A percentile compares a stretch with the other conserved stretches of the same genome.
Evolutionary conservation across 2,888 invertebrate genomes (phyloP).

Genomic region (Harpalus rufipes): DNA sequence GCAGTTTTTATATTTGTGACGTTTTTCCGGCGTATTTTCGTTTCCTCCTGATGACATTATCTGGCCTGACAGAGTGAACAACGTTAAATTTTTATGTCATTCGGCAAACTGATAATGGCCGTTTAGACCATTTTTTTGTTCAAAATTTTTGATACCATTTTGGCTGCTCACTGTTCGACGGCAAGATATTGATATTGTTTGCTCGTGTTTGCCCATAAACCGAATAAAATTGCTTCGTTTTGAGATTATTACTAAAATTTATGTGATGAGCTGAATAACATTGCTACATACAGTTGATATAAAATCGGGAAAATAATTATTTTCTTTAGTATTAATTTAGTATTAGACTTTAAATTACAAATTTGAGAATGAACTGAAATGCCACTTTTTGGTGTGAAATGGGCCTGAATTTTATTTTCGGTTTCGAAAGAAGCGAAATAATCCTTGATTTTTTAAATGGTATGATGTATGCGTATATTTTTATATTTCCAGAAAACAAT

Average conservation of each 20-base stretch:
- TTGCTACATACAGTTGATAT: not conserved
- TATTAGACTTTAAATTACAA: no score
- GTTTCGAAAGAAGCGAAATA: no score
- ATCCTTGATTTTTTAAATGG: no score
- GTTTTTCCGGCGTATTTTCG: constrained; percentile 54
- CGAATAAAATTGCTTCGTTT: constrained; percentile 50
- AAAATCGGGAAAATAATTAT: no score
- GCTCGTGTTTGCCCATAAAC: constrained; percentile 51
- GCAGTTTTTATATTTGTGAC: constrained; percentile 57
- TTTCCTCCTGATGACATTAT: constrained; percentile 64
- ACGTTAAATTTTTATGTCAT: constrained; percentile 64
- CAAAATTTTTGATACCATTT: constrained; percentile 45
- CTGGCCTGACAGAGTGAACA: constrained; percentile 62
- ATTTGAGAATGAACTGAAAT: no score
- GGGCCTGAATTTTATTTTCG: no score
- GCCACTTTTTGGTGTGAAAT: no score
- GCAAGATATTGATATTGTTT: constrained; percentile 51
- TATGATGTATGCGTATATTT: no score
- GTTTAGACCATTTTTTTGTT: constrained; percentile 56
- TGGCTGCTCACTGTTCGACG: constrained; percentile 19
- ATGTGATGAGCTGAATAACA: constrained; percentile 23
- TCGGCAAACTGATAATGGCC: constrained; percentile 57
- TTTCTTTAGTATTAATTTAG: no score
- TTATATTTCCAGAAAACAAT: no score
- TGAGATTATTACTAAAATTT: constrained; percentile 50